Evolutionary conservation across 2,797 vertebrate species (phyloP).

Genomic region (Lagocephalus sceleratus): DNA sequence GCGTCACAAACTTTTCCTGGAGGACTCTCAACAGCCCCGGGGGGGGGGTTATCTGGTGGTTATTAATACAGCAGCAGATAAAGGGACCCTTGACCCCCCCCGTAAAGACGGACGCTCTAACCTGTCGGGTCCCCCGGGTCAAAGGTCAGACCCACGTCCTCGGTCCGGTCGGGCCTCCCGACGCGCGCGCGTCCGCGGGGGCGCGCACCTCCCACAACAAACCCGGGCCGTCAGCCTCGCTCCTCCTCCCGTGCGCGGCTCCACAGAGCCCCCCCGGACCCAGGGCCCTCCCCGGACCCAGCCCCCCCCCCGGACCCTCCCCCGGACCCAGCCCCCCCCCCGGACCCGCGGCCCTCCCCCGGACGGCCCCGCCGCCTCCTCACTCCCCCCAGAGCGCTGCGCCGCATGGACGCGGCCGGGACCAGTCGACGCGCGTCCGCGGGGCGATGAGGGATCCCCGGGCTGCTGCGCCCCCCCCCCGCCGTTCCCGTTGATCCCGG

Average conservation of each 20-base stretch:
- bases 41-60: slow-evolving; percentile 70
- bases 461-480: neutral
- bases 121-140: too few relatives aligned
- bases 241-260: slow-evolving; percentile 22
- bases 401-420: slow-evolving; percentile 48
- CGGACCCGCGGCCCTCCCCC: too few relatives aligned
- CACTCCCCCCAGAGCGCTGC: slow-evolving; percentile 73
- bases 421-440: slow-evolving; percentile 25
- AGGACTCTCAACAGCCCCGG: slow-evolving; percentile 78
- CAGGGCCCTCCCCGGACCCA: too few relatives aligned
- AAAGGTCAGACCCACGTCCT: too few relatives aligned
- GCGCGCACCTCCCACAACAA: slow-evolving; percentile 19
- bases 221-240: slow-evolving; percentile 30
- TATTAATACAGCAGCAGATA: slow-evolving; percentile 75
- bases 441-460: slow-evolving; percentile 54
- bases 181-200: too few relatives aligned
- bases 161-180: too few relatives aligned
- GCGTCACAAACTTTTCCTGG: slow-evolving; percentile 64
- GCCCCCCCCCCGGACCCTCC: slow-evolving; percentile 40
- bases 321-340: slow-evolving; percentile 57
- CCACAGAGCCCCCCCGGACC: slow-evolving; percentile 18
- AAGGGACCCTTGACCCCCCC: slow-evolving; percentile 47
- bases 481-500: too few relatives aligned
- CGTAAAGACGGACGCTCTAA: too few relatives aligned
- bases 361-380: neutral